These are phyloP conservation scores for Tigriopus californicus DNA, from an alignment of 2,888 invertebrate genomes.

Conservation along the genomic window DNA sequence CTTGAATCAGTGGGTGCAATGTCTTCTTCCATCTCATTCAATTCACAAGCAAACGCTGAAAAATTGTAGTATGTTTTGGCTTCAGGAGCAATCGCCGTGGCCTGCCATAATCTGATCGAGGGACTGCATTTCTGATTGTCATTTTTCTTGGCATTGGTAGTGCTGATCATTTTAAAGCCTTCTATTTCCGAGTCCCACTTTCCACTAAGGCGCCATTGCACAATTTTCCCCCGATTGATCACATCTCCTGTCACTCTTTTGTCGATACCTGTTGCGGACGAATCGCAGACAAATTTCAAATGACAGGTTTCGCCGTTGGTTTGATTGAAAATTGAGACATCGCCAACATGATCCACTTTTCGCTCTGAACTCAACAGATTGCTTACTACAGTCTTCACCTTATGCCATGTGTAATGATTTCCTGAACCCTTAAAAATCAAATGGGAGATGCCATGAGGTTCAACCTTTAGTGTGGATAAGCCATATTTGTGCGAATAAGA, in stretches of 20 bases:
- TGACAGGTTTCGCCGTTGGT: slow-evolving; percentile 80
- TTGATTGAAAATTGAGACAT: slow-evolving; percentile 90
- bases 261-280: slow-evolving; percentile 50
- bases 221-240: slow-evolving; percentile 20
- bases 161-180: slow-evolving; percentile 65
- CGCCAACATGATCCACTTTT: slow-evolving; percentile 99
- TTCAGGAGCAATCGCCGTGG: slow-evolving; percentile 48
- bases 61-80: slow-evolving; percentile 72
- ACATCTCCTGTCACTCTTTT: slow-evolving; percentile 39
- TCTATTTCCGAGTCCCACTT: slow-evolving; percentile 94
- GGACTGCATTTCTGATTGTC: slow-evolving; percentile 83
- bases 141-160: slow-evolving; percentile 41
- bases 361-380: slow-evolving; percentile 98
- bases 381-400: slow-evolving; percentile 94
- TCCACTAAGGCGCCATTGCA: slow-evolving; percentile 50
- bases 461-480: slow-evolving; percentile 10
- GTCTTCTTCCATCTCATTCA: slow-evolving; percentile 81
- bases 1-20: slow-evolving; percentile 91
- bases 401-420: slow-evolving; percentile 90
- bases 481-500: slow-evolving; percentile 98
- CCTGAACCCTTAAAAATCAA: slow-evolving; percentile 35
- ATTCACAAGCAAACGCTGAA: slow-evolving; percentile 79
- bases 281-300: slow-evolving; percentile 91
- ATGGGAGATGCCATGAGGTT: slow-evolving; percentile 36
- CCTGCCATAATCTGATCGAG: slow-evolving; percentile 66